Conservation (phyloP, 1,140 invertebrate species). For the Pachyrhynchus sulphureomaculatus region DNA sequence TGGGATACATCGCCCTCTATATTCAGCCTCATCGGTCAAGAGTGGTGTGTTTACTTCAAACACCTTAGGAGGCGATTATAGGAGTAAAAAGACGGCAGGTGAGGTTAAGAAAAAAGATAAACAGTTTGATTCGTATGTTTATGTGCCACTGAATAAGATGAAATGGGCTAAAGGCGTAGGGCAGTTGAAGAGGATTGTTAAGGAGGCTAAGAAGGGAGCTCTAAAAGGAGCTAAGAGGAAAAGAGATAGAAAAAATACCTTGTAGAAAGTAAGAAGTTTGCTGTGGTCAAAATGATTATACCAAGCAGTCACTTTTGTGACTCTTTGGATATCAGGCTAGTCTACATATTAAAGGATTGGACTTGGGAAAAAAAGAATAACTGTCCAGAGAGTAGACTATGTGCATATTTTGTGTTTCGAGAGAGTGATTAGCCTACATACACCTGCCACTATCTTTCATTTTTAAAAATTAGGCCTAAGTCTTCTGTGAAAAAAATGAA, state of each 20-base stretch:
- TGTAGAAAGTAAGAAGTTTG: too few species aligned
- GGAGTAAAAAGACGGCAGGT: conserved; percentile 77
- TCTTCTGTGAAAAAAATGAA: too few species aligned
- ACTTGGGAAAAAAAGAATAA: too few species aligned
- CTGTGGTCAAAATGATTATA: too few species aligned
- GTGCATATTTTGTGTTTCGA: too few species aligned
- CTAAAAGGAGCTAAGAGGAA: conserved; percentile 58
- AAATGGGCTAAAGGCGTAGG: conserved; percentile 73
- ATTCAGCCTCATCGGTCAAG: conserved; percentile 23
- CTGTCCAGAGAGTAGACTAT: too few species aligned
- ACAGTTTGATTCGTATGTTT: conserved; percentile 87
- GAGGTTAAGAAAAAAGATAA: conserved; percentile 86
- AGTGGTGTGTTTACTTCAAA: conserved; percentile 5
- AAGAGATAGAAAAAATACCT: conserved; percentile 33
- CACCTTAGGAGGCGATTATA: conserved; percentile 66
- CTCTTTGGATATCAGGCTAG: too few species aligned
- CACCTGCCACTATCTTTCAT: too few species aligned
- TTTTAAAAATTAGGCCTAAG: too few species aligned
- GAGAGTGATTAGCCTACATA: too few species aligned
- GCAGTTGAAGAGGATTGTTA: conserved; percentile 70
- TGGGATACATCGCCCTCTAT: conserved; percentile 72
- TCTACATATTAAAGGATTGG: too few species aligned
- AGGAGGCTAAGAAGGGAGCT: conserved; percentile 66
- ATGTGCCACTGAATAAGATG: conserved; percentile 81
- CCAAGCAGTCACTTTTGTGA: too few species aligned